phyloP scores from a whole-genome alignment of 2,888 invertebrate species.

The Cyrtodaria siliqua region DNA sequence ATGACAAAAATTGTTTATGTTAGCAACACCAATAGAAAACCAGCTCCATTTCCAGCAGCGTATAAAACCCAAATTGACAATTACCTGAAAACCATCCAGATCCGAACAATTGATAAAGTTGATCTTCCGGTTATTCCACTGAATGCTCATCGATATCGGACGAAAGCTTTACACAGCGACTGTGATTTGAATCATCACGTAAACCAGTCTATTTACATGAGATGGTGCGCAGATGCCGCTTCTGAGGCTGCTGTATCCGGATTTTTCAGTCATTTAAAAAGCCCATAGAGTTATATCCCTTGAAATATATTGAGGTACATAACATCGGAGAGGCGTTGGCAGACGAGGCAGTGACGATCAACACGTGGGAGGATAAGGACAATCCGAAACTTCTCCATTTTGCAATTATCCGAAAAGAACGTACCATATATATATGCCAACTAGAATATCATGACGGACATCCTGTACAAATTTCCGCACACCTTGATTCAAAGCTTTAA shows the following conservation, averaged over 20 bases:
- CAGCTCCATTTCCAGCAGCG: conserved; percentile 11
- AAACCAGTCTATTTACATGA: conserved; percentile 30
- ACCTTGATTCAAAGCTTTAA: conserved; percentile 24
- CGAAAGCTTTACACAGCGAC: conserved; percentile 42
- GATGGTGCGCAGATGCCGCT: conserved; percentile 42
- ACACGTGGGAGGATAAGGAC: conserved; percentile 26
- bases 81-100: no score
- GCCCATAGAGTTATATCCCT: conserved; percentile 30
- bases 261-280: conserved; percentile 7
- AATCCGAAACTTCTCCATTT: conserved; percentile 16
- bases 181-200: conserved; percentile 37
- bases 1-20: conserved; percentile 25
- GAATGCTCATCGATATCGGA: conserved; percentile 5
- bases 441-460: conserved; percentile 10
- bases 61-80: no score
- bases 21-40: conserved; percentile 25
- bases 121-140: background rate
- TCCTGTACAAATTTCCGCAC: conserved; percentile 1
- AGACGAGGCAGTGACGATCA: conserved; percentile 30
- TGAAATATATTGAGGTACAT: conserved; percentile 27
- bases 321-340: conserved; percentile 40
- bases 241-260: conserved; percentile 13
- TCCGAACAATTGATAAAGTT: conserved; percentile 4
- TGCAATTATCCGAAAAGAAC: conserved; percentile 10
- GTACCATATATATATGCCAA: background rate